These are phyloP conservation scores for Edolisoma coerulescens DNA, from an alignment of 2,113 vertebrate species.

Conservation along the genomic window DNA sequence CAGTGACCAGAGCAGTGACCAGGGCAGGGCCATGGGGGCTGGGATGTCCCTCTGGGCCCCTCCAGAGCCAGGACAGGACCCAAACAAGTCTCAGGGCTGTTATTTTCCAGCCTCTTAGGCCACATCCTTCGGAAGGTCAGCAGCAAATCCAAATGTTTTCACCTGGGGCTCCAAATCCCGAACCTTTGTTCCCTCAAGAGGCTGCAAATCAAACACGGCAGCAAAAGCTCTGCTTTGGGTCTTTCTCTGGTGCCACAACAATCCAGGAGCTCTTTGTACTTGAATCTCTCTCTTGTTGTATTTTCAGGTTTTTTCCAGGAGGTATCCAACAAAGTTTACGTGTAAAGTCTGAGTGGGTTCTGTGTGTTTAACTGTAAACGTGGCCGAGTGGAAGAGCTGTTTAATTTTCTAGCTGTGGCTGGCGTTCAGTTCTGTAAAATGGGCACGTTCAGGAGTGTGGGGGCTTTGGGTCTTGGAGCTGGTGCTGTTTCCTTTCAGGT, in stretches of 20 bases:
- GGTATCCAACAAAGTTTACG: conserved; percentile 38
- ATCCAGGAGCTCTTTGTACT: background rate
- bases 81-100: background rate
- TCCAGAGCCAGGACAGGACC: background rate
- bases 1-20: background rate
- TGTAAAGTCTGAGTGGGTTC: background rate
- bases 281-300: background rate
- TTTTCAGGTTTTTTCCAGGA: background rate
- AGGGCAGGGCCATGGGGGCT: background rate
- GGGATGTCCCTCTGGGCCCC: background rate
- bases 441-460: background rate
- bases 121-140: background rate
- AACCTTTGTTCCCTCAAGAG: background rate
- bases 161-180: background rate
- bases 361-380: conserved; percentile 42
- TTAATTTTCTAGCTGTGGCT: conserved; percentile 2
- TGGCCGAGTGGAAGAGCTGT: background rate
- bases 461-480: background rate
- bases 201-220: background rate
- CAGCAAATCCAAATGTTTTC: background rate
- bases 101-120: background rate
- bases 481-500: background rate
- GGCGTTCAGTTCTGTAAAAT: background rate
- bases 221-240: background rate
- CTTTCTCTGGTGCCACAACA: background rate